Evolutionary conservation across 2,113 vertebrate genomes (phyloP), one percentile per base, ranked within the genome.

Genomic region (Apaloderma vittatum): DNA sequence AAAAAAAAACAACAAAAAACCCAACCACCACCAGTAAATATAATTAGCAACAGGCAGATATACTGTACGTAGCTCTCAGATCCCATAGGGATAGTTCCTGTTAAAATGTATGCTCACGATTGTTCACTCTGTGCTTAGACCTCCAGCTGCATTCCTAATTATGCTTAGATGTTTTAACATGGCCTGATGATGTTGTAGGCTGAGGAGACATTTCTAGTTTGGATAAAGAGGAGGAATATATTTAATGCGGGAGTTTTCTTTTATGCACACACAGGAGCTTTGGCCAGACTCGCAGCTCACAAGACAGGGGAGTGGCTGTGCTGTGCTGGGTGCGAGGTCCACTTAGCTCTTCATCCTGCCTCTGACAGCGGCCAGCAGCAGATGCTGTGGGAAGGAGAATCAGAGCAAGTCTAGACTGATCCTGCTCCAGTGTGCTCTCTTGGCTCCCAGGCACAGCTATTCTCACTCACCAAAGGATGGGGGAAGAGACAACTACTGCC

Each of bases 1-100:
- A 93, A 92, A 94, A 54, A 95, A 88, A 34, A 48, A 19, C 45
- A 48, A 40, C 40, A 22, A 46, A 32, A 20, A 12, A 12, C 17
- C 13, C 49, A 82, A 24, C 52, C 52, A 70, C 58, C 75, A 86
- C 79, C 51, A 97, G 94, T 97, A 97, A 97, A 97, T 97, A 96
- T 97, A 97, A 97, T 98, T 97, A 97, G 95, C 90, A 97, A 93
- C 96, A 96, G 84, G 91, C 95, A 98, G 94, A 96, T 92, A 80
- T 36, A 62, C 91, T 90, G 83, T 74, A 78, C 7, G 30, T 73
- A 66, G 85, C 79, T 96, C 80, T 94, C 34, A 40, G 75, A 97
- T 80, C 86, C 88, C 51, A 48, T 34, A 86, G 46, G 74, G 80
- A 59, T 78, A 91, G 71, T 63, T 90, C 58, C 84, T 84, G 48